Percentiles rank a stretch among this genome's conserved stretches.
These are phyloP conservation scores for Eulemur macaco DNA, from an alignment of 2,113 vertebrate species.

Conservation along the genomic window DNA sequence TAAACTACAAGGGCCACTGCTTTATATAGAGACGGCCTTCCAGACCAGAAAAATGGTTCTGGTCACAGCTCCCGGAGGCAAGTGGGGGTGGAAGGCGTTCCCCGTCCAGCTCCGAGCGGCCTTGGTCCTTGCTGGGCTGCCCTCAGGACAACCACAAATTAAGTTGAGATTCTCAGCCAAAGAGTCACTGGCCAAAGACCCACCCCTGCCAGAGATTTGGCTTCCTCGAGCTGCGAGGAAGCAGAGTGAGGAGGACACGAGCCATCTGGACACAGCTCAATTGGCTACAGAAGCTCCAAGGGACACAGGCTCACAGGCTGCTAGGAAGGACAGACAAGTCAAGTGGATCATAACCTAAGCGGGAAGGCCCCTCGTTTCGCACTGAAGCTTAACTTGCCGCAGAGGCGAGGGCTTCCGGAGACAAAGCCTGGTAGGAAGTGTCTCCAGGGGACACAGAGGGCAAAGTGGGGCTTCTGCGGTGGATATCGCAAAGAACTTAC, in stretches of 20 bases:
- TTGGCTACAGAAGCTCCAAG: not conserved
- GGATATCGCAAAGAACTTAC: not conserved
- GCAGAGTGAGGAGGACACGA: not conserved
- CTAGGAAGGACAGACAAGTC: not conserved
- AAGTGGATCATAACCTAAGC: not conserved
- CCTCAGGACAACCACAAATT: constrained; percentile 31
- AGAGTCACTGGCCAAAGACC: not conserved
- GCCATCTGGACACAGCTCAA: not conserved
- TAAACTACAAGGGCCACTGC: not conserved
- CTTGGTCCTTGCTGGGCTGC: not conserved
- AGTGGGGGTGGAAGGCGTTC: not conserved
- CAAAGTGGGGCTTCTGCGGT: not conserved
- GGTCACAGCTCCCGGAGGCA: not conserved
- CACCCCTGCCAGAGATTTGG: not conserved
- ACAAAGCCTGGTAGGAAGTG: not conserved
- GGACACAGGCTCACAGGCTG: not conserved
- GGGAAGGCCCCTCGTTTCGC: not conserved
- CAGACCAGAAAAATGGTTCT: not conserved
- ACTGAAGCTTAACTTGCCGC: not conserved
- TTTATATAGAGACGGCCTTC: constrained; percentile 45
- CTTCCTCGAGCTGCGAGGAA: not conserved
- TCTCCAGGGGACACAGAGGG: not conserved
- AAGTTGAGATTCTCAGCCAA: constrained; percentile 29
- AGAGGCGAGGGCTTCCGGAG: not conserved
- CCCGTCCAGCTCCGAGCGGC: not conserved